A percentile compares a stretch with the other conserved stretches of the same genome.
Evolutionary conservation across 2,113 vertebrate species (phyloP).

Genomic region (Cathartes aura): DNA sequence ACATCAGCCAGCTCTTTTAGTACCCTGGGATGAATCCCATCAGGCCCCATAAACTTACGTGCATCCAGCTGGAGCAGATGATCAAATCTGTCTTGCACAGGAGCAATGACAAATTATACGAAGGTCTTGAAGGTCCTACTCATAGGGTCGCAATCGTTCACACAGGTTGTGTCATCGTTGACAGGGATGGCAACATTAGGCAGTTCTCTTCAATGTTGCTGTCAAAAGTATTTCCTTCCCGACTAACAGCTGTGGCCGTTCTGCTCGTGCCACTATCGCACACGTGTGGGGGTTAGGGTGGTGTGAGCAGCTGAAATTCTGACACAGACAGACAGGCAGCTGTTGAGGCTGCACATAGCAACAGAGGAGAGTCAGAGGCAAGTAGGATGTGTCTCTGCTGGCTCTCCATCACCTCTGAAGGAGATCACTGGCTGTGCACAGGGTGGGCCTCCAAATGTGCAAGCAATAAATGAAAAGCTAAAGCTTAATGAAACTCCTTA

Average conservation of each 20-base stretch:
- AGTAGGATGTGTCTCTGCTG: not conserved
- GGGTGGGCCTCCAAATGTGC: not conserved
- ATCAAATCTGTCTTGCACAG: fast-evolving
- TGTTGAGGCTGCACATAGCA: not conserved
- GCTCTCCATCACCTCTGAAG: not conserved
- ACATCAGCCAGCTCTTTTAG: not conserved
- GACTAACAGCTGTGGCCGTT: not conserved
- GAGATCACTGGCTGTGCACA: not conserved
- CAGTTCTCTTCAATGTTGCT: not conserved
- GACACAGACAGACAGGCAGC: not conserved
- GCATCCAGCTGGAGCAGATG: not conserved
- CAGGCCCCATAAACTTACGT: fast-evolving
- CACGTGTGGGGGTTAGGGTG: fast-evolving
- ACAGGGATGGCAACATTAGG: not conserved
- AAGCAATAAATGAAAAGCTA: not conserved
- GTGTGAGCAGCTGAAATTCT: not conserved
- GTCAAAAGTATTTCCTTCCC: not conserved
- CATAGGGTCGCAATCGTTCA: not conserved
- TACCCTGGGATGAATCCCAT: not conserved
- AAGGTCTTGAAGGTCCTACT: not conserved
- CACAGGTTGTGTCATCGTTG: not conserved
- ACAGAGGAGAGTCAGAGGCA: fast-evolving
- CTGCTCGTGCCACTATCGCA: fast-evolving
- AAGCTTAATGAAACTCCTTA: not conserved
- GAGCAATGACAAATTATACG: not conserved